These are phyloP conservation scores for Tadarida brasiliensis DNA, from an alignment of 2,797 vertebrate genomes.

Conservation along the genomic window DNA sequence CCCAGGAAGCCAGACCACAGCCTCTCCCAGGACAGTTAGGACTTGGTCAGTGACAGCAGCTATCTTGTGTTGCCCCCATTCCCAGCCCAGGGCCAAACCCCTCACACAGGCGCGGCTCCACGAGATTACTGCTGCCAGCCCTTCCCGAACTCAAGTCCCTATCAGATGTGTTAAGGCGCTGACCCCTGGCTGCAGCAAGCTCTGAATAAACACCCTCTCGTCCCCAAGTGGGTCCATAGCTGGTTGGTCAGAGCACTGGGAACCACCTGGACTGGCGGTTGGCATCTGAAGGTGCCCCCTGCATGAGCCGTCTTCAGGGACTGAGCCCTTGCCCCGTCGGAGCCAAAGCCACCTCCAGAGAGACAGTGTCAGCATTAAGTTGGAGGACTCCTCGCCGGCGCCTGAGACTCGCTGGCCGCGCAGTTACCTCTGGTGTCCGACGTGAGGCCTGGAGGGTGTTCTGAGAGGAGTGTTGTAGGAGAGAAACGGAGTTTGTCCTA, in stretches of 20 bases:
- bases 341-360: neutral
- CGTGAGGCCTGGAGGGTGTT: fast-evolving
- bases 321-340: neutral
- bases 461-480: too few relatives aligned
- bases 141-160: neutral
- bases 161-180: neutral
- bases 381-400: neutral
- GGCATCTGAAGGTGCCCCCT: neutral
- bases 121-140: neutral
- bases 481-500: neutral
- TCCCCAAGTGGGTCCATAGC: neutral
- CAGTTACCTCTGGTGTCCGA: neutral
- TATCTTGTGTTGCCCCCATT: neutral
- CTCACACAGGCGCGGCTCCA: too few relatives aligned
- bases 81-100: neutral
- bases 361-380: neutral
- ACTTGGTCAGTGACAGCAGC: neutral
- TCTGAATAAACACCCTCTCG: neutral
- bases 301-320: neutral
- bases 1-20: neutral
- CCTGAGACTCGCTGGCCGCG: neutral
- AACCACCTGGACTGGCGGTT: neutral
- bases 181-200: neutral
- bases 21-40: neutral
- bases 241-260: neutral